Base-by-base conservation (phyloP, 1,140 invertebrate species). In the Sycophaga agraensis region DNA sequence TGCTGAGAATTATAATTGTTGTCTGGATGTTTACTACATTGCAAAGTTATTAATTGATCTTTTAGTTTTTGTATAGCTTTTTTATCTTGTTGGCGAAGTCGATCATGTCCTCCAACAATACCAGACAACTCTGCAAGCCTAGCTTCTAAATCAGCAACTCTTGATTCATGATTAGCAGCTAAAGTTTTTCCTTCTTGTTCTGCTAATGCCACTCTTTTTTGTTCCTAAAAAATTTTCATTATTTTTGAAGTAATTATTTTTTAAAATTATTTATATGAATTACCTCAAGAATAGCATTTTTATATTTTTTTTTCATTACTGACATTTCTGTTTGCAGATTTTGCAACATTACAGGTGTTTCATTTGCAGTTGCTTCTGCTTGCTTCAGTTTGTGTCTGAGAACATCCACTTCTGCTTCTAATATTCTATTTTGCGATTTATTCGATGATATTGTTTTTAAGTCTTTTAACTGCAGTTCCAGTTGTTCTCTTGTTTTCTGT, bases 71-170 rank as follows among this genome's bases (percentile, higher is more conserved):
- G 85, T 70, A 94, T 93, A 21, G 85, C 84, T 57, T 85, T 79
- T 72, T 91, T 89, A 78, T 94, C 91, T 65, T 87, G 84, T 51
- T 89, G 84, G 37, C 89, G 77, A 5, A 88, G 69, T 57, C 88
- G 82, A 70, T 94, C 91, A 68, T 93, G 93, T 63, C 86, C 85
- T 2, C 91, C 92, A 28, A 94, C 86, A 0, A 87, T 89, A 53
- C 86, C 84, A 0, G 91, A 93, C 8, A 94, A 78, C 73, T 94
- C 91, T 0, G 91, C 90, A 11, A 95, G 70, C 65, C 88, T 85
- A 4, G 86, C 84, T 78, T 95, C 92, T 49, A 95, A 82, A 51
- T 85, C 84, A 4, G 87, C 88, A 0, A 93, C 90, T 68, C 91
- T 81, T 39, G 90, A 85, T 78, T 93, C 91, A 70, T 91, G 85